Base-by-base conservation (phyloP, 1,140 invertebrate species). In the Drosophila orena region DNA sequence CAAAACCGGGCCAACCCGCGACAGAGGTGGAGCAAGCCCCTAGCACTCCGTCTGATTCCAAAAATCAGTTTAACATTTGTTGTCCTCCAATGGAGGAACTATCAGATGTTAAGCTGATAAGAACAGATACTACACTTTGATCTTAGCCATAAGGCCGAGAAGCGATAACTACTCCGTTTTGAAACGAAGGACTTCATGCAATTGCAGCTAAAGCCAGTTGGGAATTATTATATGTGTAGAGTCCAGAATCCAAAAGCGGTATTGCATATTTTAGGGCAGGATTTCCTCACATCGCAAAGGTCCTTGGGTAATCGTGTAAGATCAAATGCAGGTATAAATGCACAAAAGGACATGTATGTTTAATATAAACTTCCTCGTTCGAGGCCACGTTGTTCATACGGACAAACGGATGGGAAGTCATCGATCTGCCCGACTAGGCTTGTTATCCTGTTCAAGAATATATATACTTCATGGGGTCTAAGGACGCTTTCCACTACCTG, bases 61-160 rank as follows among this genome's bases (percentile, higher is more conserved):
- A 53, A 54, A 94, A 94, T 93, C 92, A 93, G 93, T 92, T 94
- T 94, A 94, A 94, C 93, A 94, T 93, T 75, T 78, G 56, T 93
- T 93, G 92, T 86, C 86, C 83, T 91, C 83, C 93, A 78, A 93
- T 94, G 92, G 86, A 84, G 88, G 27, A 34, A 93, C 93, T 94
- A 94, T 93, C 94, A 94, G 94, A 94, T 94, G 94, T 94, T 94
- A 94, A 94, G 93, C 94, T 94, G 93, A 94, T 94, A 94, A 94
- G 94, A 94, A 94, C 94, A 94, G 93, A 94, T 93, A 93, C 93
- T 93, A 93, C 93, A 93, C 93, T 93, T 93, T 93, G 92, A 93
- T 93, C 92, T 93, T 93, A 93, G 93, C 92, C 92, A 92, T 90
- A 90, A 92, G 93, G 92, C 92, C 92, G 92, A 93, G 92, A 92